Conservation (phyloP, 2,113 vertebrate genomes). For the Podarcis raffonei region DNA sequence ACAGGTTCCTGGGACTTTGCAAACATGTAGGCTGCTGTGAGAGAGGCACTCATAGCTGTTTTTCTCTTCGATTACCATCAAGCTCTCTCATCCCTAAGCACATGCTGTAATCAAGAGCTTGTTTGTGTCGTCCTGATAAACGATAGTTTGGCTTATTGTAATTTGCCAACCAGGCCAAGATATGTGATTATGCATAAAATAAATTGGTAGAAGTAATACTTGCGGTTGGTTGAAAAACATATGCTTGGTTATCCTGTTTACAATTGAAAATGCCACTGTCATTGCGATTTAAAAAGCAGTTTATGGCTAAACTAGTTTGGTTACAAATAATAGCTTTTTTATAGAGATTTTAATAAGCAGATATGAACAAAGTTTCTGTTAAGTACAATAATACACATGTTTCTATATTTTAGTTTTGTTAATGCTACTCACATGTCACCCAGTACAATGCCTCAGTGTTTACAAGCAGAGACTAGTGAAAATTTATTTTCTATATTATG, state of each 20-base stretch:
- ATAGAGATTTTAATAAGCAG: background rate
- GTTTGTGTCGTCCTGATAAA: too few species aligned
- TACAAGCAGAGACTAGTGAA: background rate
- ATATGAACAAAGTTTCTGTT: conserved; percentile 10
- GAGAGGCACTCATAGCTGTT: too few species aligned
- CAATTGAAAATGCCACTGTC: background rate
- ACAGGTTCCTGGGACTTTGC: too few species aligned
- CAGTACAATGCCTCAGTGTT: conserved; percentile 9
- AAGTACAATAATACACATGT: conserved; percentile 9
- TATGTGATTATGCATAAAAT: background rate
- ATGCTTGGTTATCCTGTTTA: background rate
- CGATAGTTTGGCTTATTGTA: too few species aligned
- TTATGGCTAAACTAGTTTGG: background rate
- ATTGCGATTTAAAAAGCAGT: background rate
- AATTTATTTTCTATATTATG: background rate
- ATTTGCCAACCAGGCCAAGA: too few species aligned
- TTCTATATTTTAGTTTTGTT: background rate
- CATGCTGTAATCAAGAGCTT: too few species aligned
- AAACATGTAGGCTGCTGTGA: too few species aligned
- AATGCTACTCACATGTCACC: background rate
- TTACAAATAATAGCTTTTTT: conserved; percentile 4
- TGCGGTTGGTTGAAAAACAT: background rate
- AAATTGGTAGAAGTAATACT: background rate
- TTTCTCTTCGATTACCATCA: too few species aligned
- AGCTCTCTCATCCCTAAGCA: too few species aligned